These are phyloP conservation scores for Falco novaeseelandiae DNA, from an alignment of 2,797 vertebrate genomes.

Conservation along the genomic window DNA sequence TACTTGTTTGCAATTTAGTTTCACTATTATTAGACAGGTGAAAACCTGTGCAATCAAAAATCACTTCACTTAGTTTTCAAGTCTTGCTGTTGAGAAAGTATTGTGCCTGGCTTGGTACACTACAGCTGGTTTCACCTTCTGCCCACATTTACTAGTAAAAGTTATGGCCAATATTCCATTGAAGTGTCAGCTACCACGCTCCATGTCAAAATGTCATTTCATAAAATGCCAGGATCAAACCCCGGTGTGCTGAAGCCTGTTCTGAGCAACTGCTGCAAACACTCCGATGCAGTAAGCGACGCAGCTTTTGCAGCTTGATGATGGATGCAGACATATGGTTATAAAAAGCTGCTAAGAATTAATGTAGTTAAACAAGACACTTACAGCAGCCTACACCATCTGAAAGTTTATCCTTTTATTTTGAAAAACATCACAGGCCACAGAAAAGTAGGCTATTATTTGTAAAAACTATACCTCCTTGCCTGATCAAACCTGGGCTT, in stretches of 20 bases:
- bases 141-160: not conserved
- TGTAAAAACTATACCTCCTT: not conserved
- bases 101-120: not conserved
- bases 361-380: not conserved
- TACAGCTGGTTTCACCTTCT: not conserved
- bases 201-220: not conserved
- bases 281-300: accelerated
- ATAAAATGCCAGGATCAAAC: not conserved
- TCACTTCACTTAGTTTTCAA: not conserved
- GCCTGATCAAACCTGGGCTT: not conserved
- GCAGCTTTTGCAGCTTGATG: not conserved
- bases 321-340: not conserved
- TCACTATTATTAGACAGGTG: not conserved
- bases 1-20: not conserved
- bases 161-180: not conserved
- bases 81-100: not conserved
- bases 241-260: accelerated
- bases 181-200: not conserved
- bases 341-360: not conserved
- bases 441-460: not conserved
- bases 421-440: not conserved
- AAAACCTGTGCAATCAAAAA: not conserved
- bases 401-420: not conserved
- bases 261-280: not conserved
- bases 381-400: not conserved